Evolutionary conservation across 2,888 invertebrate genomes (phyloP), one percentile per base, ranked within the genome.

Genomic region (Merodon equestris): DNA sequence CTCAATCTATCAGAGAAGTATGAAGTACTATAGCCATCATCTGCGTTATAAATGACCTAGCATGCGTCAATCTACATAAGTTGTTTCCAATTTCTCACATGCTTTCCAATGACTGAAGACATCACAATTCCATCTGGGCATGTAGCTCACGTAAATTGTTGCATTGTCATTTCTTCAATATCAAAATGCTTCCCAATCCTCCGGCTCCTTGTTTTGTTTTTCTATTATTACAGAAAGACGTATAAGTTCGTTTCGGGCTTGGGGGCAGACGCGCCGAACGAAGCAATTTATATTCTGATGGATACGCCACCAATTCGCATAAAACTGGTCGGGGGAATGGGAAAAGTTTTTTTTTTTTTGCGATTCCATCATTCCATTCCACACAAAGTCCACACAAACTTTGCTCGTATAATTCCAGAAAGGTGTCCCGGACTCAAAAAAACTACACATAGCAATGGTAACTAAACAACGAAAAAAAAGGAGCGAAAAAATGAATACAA

Each of bases 261-360:
- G 40, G 53, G 79, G 79, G 64, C 68, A 70, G 63, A 54, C 64
- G 53, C 36, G 45, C 14, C 18, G 56, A 86, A 87, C 83, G 83
- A 86, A 82, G 85, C 87, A 86, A 87, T 86, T 87, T 87, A 87
- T 86, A 86, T 87, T 87, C 87, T 82, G 84, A 83, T 82, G 82
- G 73, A 81, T 77, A 74, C 68, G 56, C 79, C 68, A 79, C 73
- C 63, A 63, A 79, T 64, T 74, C 74, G 74, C 68, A 79, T 74
- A 74, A 74, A 79, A 64, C 48, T 79, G 60, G 63, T 40, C 66
- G 64, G 44, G 53, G 67, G 64, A 79, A 79, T 74, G 68, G 58
- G 40, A 79, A 79, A 74, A 79, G 54, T 79, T 79, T 2, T 27
- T 27, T 79, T 2, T 27, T 27, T 27, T 27, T 79, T 74, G 68